Evolutionary conservation across 2,888 invertebrate species (phyloP), one percentile per base, ranked within the genome.

Genomic region (Drosophila pegasa): DNA sequence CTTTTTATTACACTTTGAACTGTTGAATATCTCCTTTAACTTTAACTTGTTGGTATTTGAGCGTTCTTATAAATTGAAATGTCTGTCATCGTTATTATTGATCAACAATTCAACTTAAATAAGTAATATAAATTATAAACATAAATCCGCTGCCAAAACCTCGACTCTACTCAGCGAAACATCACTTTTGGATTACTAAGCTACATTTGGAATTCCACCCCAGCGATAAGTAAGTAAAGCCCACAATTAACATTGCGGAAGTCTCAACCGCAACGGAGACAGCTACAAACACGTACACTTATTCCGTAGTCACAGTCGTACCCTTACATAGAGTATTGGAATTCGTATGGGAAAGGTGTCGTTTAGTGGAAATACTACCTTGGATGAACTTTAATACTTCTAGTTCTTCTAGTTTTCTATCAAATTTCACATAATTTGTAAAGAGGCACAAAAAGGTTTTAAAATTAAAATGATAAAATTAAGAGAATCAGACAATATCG

Each of bases 211-310:
- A 58, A 48, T 40, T 66, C 71, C 64, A 61, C 64, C 57, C 77
- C 72, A 66, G n/a, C 38, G 18, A 59, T 35, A 62, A 35, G 78
- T 77, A 75, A 75, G 75, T 80, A 71, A 75, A 40, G 31, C 18
- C 25, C 41, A n/a, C 33, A 38, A 66, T 37, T 55, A 31, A 45
- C 35, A 10, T 40, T 47, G 9, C 38, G 22, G 14, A n/a, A 38
- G 35, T 27, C 9, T 2, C n/a, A 43, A 27, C 25, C 25, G 16
- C 31, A 33, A 41, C 14, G 27, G 22, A 10, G 25, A 43, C 25
- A 14, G 3, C 38, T n/a, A 45, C 16, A 51, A 45, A 2, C 7
- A 9, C 9, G 18, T 12, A 20, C 2, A 20, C 12, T 20, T 20
- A 18, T 20, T 12, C 1, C 3, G 20, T 6, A 20, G 5, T 38